Evolutionary conservation across 2,797 vertebrate species (phyloP), one percentile per base, ranked within the genome.

Genomic region (Lophius americanus): DNA sequence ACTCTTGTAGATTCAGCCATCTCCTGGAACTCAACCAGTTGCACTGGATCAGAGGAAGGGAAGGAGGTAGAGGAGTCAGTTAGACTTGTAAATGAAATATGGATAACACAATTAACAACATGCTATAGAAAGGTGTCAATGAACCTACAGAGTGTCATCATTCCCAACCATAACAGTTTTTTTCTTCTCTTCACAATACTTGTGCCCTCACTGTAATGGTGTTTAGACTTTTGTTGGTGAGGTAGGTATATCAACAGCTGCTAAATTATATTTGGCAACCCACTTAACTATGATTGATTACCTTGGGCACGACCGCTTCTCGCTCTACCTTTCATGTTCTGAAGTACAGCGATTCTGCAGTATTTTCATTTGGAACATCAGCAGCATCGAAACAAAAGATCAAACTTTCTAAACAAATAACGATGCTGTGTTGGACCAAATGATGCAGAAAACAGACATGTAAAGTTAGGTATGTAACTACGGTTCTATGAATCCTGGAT

Each of bases 1-100:
- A 99, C 87, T 99, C 98, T 85, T 99, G 98, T 61, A 99, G 94
- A 90, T 99, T 99, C 85, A 99, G 94, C 96, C 98, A 98, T 95
- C 98, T 94, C 91, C 94, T 94, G 64, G 95, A 89, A 84, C 85
- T 94, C 86, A 94, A 85, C 23, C 94, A 94, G 75, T 89, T 75
- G 76, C 91, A 73, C 96, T 98, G 70, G 44, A 65, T 6, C 41
- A 10, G 57, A 60, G 11, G 10, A 4, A 63, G 58, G 7, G 38
- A 33, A 37, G 36, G 43, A 32, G 48, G 5, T 4, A 52, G 5
- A 55, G 49, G 42, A 55, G 10, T 36, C 13, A 58, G 53, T 10
- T 37, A 36, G 52, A 79, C 60, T 62, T 46, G 43, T 33, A 67
- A 48, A 58, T 49, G 53, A 73, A 57, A 60, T n/a, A 66, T 33